Conservation (phyloP, 2,797 vertebrate species). For the Schizothorax lantsangensis region DNA sequence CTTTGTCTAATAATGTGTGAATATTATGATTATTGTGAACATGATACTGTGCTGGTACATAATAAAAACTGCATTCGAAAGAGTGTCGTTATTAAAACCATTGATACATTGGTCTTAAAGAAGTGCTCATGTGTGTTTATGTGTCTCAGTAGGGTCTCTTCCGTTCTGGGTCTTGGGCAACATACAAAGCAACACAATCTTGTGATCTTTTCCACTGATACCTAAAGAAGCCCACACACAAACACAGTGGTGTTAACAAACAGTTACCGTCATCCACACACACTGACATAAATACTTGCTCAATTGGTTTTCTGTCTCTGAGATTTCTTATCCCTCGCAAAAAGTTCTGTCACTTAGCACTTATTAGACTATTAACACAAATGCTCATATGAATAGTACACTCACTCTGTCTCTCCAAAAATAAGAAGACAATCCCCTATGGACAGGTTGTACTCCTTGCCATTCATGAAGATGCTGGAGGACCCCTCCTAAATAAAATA, state of each 20-base stretch:
- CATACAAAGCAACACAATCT: conserved; percentile 80
- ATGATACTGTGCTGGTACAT: not conserved
- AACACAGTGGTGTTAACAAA: not conserved
- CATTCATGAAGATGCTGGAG: conserved; percentile 76
- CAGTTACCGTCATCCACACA: not conserved
- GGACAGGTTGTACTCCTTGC: conserved; percentile 73
- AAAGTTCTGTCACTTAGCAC: not conserved
- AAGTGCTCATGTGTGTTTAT: not conserved
- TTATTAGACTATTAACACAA: not conserved
- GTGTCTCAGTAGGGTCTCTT: conserved; percentile 76
- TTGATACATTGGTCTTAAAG: not conserved
- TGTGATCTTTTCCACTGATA: conserved; percentile 85
- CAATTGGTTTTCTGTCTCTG: not conserved
- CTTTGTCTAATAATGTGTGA: conserved; percentile 9
- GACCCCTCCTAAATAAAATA: conserved; percentile 82
- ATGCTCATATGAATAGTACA: conserved; percentile 54
- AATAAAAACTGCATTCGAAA: not conserved
- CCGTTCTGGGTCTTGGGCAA: conserved; percentile 86
- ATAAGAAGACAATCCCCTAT: conserved; percentile 88
- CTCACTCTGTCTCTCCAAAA: conserved; percentile 82
- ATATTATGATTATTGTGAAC: not conserved
- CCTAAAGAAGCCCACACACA: conserved; percentile 69
- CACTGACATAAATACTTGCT: conserved; percentile 12
- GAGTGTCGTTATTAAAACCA: not conserved
- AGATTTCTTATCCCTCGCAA: not conserved